A percentile compares a stretch with the other conserved stretches of the same genome.
These are phyloP conservation scores for Aegypius monachus DNA, from an alignment of 2,113 vertebrate genomes.

Conservation along the genomic window DNA sequence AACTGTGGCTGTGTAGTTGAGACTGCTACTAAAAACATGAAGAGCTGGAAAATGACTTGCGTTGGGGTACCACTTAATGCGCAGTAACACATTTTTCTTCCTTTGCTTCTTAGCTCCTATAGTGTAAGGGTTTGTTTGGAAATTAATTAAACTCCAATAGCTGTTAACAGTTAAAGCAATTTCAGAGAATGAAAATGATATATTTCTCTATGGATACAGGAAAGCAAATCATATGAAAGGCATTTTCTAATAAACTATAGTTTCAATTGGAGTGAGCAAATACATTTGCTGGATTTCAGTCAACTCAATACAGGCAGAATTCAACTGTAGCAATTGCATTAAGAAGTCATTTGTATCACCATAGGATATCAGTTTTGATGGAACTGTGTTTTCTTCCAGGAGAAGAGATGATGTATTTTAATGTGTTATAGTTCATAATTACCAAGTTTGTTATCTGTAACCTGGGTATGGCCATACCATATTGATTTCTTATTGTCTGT, in stretches of 20 bases:
- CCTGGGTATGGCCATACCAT: background rate
- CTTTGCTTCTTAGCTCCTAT: background rate
- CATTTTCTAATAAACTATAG: background rate
- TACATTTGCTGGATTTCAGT: background rate
- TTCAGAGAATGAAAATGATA: background rate
- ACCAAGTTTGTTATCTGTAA: background rate
- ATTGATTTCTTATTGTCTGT: background rate
- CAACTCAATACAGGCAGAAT: background rate
- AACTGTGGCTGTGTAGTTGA: background rate
- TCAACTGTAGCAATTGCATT: background rate
- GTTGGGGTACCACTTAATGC: background rate
- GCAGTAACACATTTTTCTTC: background rate
- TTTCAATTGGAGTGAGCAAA: background rate
- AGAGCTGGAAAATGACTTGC: background rate
- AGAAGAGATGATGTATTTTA: background rate
- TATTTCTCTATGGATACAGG: background rate
- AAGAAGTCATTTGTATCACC: background rate
- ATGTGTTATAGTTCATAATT: background rate
- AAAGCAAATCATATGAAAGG: background rate
- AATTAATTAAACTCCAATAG: background rate
- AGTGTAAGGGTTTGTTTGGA: background rate
- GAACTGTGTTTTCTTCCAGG: background rate
- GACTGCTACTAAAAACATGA: background rate
- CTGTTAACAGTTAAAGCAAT: background rate
- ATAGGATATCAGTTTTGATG: background rate